A percentile compares a stretch with the other conserved stretches of the same genome.
These are phyloP conservation scores for Vulpes lagopus DNA, from an alignment of 2,113 vertebrate species.

Conservation along the genomic window DNA sequence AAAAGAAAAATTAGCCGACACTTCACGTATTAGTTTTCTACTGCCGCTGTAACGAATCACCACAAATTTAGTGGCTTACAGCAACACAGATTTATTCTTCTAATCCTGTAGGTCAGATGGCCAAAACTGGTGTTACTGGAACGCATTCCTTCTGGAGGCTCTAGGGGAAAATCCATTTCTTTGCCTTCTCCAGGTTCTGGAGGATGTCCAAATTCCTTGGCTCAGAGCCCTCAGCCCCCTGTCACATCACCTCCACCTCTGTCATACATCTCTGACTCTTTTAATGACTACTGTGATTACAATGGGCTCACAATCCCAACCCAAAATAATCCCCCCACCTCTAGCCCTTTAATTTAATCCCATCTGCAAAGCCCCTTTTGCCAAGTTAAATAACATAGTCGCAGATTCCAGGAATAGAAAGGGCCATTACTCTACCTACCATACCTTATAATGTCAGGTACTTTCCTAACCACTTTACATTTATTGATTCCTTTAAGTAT, in stretches of 20 bases:
- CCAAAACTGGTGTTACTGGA: neutral
- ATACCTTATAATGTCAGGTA: neutral
- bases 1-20: neutral
- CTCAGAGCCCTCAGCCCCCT: neutral
- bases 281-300: neutral
- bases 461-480: neutral
- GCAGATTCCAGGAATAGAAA: neutral
- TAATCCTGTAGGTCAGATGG: neutral
- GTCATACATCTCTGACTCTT: neutral
- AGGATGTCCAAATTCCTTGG: neutral
- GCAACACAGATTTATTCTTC: neutral
- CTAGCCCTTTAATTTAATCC: neutral
- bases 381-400: neutral
- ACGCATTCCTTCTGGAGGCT: neutral
- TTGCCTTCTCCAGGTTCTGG: neutral
- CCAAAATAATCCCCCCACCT: neutral
- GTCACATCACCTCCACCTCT: neutral
- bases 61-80: neutral
- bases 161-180: neutral
- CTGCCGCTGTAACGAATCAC: neutral
- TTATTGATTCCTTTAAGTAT: neutral
- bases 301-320: too few relatives aligned
- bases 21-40: neutral
- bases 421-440: neutral
- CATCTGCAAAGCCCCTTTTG: neutral